Evolutionary conservation across 2,888 invertebrate species (phyloP).

Genomic region (Prionchulus punctatus): DNA sequence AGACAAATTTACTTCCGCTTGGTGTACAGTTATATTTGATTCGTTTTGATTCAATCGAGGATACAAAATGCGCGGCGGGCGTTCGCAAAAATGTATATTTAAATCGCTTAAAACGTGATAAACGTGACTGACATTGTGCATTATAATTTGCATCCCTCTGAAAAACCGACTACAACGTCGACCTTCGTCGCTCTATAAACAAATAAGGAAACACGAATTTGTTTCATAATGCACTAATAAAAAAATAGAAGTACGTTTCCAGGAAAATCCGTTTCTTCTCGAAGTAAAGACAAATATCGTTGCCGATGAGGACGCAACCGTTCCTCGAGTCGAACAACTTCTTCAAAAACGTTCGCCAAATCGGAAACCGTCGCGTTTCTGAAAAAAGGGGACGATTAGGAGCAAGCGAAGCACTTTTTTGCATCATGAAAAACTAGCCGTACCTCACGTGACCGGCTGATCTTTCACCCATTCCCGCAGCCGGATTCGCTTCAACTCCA

Average conservation of each 20-base stretch:
- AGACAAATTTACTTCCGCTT: too few species aligned
- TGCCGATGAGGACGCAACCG: constrained; percentile 51
- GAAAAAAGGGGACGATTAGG: too few species aligned
- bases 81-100: constrained; percentile 51
- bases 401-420: too few species aligned
- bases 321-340: constrained; percentile 41
- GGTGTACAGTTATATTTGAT: too few species aligned
- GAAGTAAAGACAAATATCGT: constrained; percentile 47
- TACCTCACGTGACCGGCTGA: not conserved
- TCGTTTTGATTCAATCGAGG: not conserved
- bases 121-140: constrained; percentile 71
- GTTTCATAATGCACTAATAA: not conserved
- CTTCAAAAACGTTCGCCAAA: constrained; percentile 44
- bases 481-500: too few species aligned
- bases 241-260: constrained; percentile 28
- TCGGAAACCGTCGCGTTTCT: constrained; percentile 38
- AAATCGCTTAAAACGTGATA: constrained; percentile 76
- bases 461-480: too few species aligned
- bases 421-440: not conserved
- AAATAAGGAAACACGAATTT: not conserved
- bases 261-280: constrained; percentile 44
- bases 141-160: constrained; percentile 56
- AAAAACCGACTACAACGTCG: constrained; percentile 42
- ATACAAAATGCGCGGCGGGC: constrained; percentile 49
- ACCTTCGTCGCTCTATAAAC: constrained; percentile 7